A percentile compares a stretch with the other conserved stretches of the same genome.
phyloP scores from a whole-genome alignment of 2,888 invertebrate genomes.

The Thymelicus lineola region DNA sequence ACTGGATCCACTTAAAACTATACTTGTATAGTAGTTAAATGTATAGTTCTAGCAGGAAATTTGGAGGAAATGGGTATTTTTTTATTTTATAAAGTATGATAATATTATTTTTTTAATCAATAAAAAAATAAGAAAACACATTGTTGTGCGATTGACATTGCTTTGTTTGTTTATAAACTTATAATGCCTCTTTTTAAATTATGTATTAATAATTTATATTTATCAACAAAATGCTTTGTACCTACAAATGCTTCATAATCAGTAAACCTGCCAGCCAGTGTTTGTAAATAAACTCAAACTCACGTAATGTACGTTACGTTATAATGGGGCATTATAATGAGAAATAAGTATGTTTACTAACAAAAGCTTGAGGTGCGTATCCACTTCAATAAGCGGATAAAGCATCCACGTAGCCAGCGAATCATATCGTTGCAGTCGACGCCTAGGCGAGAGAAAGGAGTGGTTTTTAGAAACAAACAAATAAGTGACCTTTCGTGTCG shows the following conservation, averaged over 20 bases:
- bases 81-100: too few relatives aligned
- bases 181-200: too few relatives aligned
- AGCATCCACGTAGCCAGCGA: conserved; percentile 40
- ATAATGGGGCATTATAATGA: not conserved
- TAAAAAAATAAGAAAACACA: too few relatives aligned
- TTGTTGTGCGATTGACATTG: too few relatives aligned
- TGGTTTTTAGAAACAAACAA: conserved; percentile 68
- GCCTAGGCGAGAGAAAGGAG: conserved; percentile 71
- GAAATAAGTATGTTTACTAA: conserved; percentile 34
- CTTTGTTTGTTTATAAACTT: too few relatives aligned
- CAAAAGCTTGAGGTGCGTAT: conserved; percentile 12
- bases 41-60: too few relatives aligned
- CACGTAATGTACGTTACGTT: conserved; percentile 1
- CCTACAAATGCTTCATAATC: not conserved
- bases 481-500: conserved; percentile 52
- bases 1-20: too few relatives aligned
- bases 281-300: conserved; percentile 30
- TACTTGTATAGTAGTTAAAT: too few relatives aligned
- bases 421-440: conserved; percentile 44
- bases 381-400: conserved; percentile 5
- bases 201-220: too few relatives aligned
- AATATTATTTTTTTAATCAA: too few relatives aligned
- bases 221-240: too few relatives aligned
- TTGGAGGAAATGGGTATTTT: too few relatives aligned
- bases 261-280: not conserved